Conservation (phyloP, 1,140 invertebrate genomes). For the Aphidius gifuensis region DNA sequence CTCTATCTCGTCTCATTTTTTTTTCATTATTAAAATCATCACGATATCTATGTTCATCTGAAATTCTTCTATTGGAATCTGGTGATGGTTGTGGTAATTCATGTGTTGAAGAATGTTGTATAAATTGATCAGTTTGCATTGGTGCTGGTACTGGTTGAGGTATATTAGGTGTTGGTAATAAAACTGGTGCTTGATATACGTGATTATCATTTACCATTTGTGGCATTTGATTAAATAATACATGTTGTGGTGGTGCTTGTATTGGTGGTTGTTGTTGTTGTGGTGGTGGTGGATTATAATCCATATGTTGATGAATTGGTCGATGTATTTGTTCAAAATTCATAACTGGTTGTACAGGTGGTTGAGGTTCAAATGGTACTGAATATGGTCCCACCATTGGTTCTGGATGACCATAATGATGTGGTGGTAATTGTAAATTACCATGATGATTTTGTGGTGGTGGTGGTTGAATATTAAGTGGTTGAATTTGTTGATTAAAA, state of each 20-base stretch:
- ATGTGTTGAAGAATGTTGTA: neutral
- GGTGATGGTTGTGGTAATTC: neutral
- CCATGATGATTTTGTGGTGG: conserved; percentile 14
- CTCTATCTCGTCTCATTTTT: conserved; percentile 4
- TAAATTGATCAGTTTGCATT: neutral
- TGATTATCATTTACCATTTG: neutral
- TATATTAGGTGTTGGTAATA: neutral
- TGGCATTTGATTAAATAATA: neutral
- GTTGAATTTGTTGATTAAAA: conserved; percentile 21
- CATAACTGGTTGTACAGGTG: conserved; percentile 28
- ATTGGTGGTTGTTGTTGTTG: neutral
- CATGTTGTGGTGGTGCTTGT: conserved; percentile 12
- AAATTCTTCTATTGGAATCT: neutral
- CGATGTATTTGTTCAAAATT: conserved; percentile 37
- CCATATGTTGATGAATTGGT: conserved; percentile 21
- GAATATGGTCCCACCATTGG: conserved; percentile 31
- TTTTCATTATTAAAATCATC: neutral
- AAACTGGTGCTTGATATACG: neutral
- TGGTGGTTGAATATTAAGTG: conserved; percentile 22
- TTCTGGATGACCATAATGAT: conserved; percentile 33
- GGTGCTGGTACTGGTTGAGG: conserved; percentile 19
- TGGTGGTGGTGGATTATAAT: conserved; percentile 35
- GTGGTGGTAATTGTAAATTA: conserved; percentile 1
- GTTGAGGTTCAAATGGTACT: conserved; percentile 41
- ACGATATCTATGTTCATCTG: conserved; percentile 4